phyloP scores from a whole-genome alignment of 2,797 vertebrate species.

The Micropoecilia bifurca region DNA sequence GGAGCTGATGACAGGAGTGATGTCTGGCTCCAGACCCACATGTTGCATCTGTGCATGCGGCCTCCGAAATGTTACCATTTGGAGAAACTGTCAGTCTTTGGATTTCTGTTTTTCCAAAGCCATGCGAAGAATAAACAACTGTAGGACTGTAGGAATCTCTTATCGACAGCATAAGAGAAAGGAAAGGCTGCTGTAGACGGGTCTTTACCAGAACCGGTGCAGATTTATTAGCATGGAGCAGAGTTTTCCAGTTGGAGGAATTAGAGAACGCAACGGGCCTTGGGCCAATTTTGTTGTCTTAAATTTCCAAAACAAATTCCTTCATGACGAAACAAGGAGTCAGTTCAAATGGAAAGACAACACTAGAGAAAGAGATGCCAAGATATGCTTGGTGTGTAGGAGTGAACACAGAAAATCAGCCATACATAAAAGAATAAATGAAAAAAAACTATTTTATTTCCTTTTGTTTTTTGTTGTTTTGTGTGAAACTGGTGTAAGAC shows the following conservation, averaged over 20 bases:
- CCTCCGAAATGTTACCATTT: background rate
- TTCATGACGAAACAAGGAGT: conserved; percentile 48
- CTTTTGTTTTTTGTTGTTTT: background rate
- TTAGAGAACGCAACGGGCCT: conserved; percentile 21
- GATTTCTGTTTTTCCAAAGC: background rate
- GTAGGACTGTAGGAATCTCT: background rate
- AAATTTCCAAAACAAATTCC: conserved; percentile 59
- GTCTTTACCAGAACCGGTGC: conserved; percentile 53
- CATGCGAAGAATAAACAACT: background rate
- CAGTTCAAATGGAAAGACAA: conserved; percentile 39
- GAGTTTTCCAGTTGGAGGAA: conserved; percentile 28
- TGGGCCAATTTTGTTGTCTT: conserved; percentile 47
- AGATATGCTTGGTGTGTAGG: conserved; percentile 30
- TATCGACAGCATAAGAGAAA: background rate
- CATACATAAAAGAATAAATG: background rate
- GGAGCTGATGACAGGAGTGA: conserved; percentile 13
- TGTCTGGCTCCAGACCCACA: conserved; percentile 8
- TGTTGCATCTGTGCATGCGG: background rate
- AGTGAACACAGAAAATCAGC: conserved; percentile 18
- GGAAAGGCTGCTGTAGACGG: background rate
- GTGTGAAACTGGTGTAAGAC: background rate
- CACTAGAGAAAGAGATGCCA: conserved; percentile 38
- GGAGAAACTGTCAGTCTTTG: background rate
- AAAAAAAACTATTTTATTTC: background rate
- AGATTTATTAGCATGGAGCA: background rate